Percentiles rank a stretch among this genome's conserved stretches.
Conservation (phyloP, 2,797 vertebrate genomes). For the Hafferia zeledoni region DNA sequence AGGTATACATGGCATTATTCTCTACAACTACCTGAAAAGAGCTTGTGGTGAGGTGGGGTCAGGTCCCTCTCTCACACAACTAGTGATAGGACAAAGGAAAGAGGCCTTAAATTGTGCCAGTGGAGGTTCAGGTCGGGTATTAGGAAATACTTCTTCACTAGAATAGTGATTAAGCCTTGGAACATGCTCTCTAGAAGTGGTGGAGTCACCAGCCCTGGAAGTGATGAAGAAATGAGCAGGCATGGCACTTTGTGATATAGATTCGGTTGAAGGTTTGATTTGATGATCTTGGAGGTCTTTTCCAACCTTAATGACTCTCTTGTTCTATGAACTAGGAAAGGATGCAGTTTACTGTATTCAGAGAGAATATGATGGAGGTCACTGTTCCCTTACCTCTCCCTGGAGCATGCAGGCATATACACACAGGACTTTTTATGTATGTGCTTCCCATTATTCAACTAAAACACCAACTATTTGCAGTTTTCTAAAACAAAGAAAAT, state of each 20-base stretch:
- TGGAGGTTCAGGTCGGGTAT: not conserved
- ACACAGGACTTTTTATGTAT: not conserved
- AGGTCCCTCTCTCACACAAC: not conserved
- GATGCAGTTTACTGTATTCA: not conserved
- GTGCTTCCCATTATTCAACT: not conserved
- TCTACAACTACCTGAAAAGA: not conserved
- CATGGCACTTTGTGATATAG: not conserved
- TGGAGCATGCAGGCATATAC: fast-evolving
- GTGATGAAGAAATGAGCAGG: not conserved
- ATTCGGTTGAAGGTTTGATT: fast-evolving
- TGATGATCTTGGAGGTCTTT: not conserved
- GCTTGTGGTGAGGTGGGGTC: not conserved
- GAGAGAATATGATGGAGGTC: not conserved
- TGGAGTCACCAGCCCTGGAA: not conserved
- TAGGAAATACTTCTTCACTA: not conserved
- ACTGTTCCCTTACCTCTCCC: not conserved
- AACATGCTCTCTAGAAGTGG: not conserved
- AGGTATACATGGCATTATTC: not conserved
- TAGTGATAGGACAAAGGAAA: not conserved
- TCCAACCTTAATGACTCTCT: not conserved
- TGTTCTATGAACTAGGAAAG: not conserved
- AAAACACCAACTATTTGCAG: not conserved
- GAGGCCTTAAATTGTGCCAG: not conserved
- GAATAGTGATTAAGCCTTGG: not conserved
- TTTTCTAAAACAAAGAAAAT: not conserved